Base-by-base conservation (phyloP, 2,888 invertebrate species). In the Sarcophaga caerulescens region DNA sequence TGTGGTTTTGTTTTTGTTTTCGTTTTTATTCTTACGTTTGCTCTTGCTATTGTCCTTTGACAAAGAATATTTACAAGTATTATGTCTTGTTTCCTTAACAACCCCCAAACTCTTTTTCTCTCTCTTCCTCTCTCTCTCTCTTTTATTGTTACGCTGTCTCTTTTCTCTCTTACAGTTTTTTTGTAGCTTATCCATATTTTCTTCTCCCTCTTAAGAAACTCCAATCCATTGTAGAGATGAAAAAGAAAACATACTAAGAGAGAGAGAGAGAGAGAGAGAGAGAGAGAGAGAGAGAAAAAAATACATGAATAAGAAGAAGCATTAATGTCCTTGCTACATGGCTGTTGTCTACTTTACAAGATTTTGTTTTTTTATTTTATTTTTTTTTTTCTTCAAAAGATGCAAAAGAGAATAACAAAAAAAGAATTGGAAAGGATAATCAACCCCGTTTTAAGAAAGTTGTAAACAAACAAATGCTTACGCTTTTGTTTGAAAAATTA, bases 291-390 rank as follows among this genome's bases (percentile, higher is more conserved):
- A n/a, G 4, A 17, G 1, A 25, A 45, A 45, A 76, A 44, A 19
- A 47, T 14, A 59, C 0, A 45, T 65, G 23, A 76, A 63, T 62
- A 81, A 76, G 57, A 52, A 59, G 17, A 76, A 81, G 45, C 57
- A 52, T 45, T 76, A n/a, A 59, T 75, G 76, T 76, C 76, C 81
- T 81, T 81, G 81, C 65, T 25, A 65, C 17, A 70, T 70, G 69
- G 45, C 35, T 52, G 45, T 68, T 66, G 66, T 66, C 17, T 19
- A 44, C 12, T 52, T 23, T 19, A 19, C 45, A 59, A 45, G 25
- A 45, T 70, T 70, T 73, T 21, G n/a, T n/a, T n/a, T n/a, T n/a
- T n/a, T n/a, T n/a, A n/a, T n/a, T n/a, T n/a, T n/a, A n/a, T n/a
- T 73, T 52, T 25, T 75, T 81, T 75, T 47, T 66, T 52, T 25